phyloP scores from a whole-genome alignment of 1,140 invertebrate genomes.

The Drosophila ironensis region DNA sequence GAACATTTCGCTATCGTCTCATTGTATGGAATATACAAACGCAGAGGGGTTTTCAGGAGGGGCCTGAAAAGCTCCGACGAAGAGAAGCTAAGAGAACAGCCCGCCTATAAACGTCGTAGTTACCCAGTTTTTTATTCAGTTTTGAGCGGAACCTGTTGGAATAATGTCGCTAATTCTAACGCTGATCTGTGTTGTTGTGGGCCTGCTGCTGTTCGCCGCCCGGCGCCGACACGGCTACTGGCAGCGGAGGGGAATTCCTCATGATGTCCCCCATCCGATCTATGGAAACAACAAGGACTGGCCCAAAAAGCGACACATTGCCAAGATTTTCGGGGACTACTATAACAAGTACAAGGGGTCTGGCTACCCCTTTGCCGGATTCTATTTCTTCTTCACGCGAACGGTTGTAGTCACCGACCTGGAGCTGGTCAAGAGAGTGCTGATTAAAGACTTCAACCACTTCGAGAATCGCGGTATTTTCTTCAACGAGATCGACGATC shows the following conservation, averaged over 20 bases:
- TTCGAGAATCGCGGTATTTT: conserved; percentile 83
- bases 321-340: conserved; percentile 47
- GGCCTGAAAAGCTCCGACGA: neutral
- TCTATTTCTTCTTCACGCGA: conserved; percentile 55
- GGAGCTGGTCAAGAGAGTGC: conserved; percentile 84
- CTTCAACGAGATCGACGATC: conserved; percentile 82
- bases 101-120: neutral
- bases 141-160: neutral
- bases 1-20: no score
- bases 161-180: conserved; percentile 48
- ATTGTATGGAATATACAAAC: no score
- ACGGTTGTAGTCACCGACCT: conserved; percentile 81
- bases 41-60: conserved; percentile 83
- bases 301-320: conserved; percentile 79
- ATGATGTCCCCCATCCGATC: conserved; percentile 42
- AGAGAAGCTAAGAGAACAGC: conserved; percentile 3
- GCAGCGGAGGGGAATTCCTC: conserved; percentile 55
- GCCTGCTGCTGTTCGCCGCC: conserved; percentile 39
- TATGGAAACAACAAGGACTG: conserved; percentile 57
- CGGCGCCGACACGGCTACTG: conserved; percentile 62
- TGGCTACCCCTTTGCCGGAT: conserved; percentile 55
- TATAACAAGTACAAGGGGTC: conserved; percentile 53
- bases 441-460: conserved; percentile 84
- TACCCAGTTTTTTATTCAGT: conserved; percentile 8
- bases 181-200: conserved; percentile 27